Evolutionary conservation across 1,140 invertebrate species (phyloP), one percentile per base, ranked within the genome.

Genomic region (Macrotrachela quadricornifera): DNA sequence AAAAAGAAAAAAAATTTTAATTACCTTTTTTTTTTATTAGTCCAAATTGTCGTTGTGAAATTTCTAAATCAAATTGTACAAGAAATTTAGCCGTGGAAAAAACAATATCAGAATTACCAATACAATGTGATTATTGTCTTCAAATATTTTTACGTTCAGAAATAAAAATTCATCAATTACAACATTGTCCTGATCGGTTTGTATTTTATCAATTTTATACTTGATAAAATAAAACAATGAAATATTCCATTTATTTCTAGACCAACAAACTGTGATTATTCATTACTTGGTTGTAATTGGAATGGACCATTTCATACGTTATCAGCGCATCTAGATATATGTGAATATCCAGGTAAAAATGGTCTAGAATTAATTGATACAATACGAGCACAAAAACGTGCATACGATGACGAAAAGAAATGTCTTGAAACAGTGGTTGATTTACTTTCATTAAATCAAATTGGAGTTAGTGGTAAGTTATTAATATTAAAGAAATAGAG

Each of bases 31-130:
- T 8, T 30, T 4, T 30, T 30, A 30, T 30, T 30, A 30, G 21
- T 71, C 86, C 85, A 46, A 92, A 86, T 71, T 92, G 86, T 70
- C 78, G 86, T 59, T 81, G 85, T 60, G 84, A 88, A 63, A 90
- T 91, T 61, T 85, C 79, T 60, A 86, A 86, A 65, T 80, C 77
- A 12, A 77, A 78, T 1, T 67, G 68, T 56, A 60, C 62, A 10
- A 56, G 68, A 16, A 72, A 90, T 73, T 71, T 90, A 61, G 86
- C 86, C 50, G 87, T 92, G 36, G 87, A 94, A 71, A 92, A 94
- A 71, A 85, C 86, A 6, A 83, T 90, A 3, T 85, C 80, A 16
- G 87, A 94, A 69, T 72, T 92, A 60, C 86, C 87, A 4, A 80
- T 80, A 16, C 80, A 85, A 64, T 94, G 87, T 70, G 80, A 82